Evolutionary conservation across 2,888 invertebrate species (phyloP).

Genomic region (Fragum whitleyi): DNA sequence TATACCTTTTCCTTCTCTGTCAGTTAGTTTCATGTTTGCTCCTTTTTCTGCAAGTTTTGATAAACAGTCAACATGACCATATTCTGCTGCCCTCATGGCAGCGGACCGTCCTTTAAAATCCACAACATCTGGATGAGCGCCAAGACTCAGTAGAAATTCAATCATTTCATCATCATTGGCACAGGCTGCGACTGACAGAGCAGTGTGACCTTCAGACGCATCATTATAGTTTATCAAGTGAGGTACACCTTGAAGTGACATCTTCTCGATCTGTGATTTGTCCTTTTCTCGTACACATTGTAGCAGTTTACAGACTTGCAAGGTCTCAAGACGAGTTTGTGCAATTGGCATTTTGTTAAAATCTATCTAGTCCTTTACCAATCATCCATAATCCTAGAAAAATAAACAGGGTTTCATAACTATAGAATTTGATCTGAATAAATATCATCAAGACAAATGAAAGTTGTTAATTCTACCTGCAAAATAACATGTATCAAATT

Average conservation of each 20-base stretch:
- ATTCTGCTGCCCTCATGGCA: conserved; percentile 85
- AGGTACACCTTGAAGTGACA: conserved; percentile 83
- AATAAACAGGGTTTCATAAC: no score
- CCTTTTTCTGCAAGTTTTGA: conserved; percentile 80
- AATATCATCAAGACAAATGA: neutral
- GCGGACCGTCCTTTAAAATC: conserved; percentile 84
- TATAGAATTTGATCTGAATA: neutral
- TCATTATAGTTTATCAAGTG: conserved; percentile 85
- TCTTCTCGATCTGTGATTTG: conserved; percentile 82
- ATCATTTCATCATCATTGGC: conserved; percentile 85
- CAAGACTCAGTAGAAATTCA: conserved; percentile 81
- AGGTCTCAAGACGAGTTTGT: conserved; percentile 81
- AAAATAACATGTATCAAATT: no score
- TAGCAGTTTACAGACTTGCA: conserved; percentile 85
- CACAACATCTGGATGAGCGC: conserved; percentile 85
- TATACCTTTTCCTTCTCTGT: conserved; percentile 84
- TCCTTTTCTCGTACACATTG: conserved; percentile 85
- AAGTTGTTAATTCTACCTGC: no score
- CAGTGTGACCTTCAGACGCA: conserved; percentile 82
- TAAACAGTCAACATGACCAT: conserved; percentile 84
- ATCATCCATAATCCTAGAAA: neutral
- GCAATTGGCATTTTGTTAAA: conserved; percentile 82
- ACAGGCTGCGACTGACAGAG: conserved; percentile 82
- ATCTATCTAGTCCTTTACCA: neutral
- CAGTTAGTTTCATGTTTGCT: conserved; percentile 83